Percentiles rank a stretch among this genome's conserved stretches.
Evolutionary conservation across 2,113 vertebrate species (phyloP).

Genomic region (Serinus canaria): DNA sequence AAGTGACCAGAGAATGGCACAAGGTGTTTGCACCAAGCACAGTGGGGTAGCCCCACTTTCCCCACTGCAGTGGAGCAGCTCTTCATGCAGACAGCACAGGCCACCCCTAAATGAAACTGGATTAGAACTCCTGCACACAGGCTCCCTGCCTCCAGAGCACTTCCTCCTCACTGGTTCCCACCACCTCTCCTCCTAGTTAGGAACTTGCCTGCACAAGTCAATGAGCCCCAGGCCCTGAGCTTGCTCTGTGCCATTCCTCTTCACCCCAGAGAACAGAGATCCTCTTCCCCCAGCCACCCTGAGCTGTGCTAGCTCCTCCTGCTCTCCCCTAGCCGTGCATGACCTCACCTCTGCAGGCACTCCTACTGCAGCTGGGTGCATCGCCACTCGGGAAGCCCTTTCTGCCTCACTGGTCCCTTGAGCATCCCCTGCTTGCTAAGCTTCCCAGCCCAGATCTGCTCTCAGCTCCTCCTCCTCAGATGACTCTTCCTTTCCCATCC

Average conservation of each 20-base stretch:
- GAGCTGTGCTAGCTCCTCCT: not conserved
- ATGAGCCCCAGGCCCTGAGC: not conserved
- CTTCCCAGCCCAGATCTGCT: slow-evolving; percentile 43
- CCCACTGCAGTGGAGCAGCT: not conserved
- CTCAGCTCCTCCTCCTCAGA: slow-evolving; percentile 48
- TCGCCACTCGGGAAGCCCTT: not conserved
- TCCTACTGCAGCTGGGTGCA: not conserved
- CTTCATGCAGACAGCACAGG: not conserved
- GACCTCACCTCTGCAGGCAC: slow-evolving; percentile 48
- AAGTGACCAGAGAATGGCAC: not conserved
- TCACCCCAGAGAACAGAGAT: not conserved
- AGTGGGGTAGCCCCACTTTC: not conserved
- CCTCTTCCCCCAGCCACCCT: not conserved
- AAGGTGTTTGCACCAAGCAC: not conserved
- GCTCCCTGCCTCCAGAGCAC: not conserved
- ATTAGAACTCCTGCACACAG: not conserved
- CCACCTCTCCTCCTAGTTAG: not conserved
- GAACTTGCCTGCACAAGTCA: not conserved
- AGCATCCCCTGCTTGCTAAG: slow-evolving; percentile 35
- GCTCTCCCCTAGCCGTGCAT: not conserved
- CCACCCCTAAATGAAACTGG: fast-evolving
- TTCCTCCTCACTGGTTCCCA: not conserved
- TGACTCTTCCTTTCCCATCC: slow-evolving; percentile 41
- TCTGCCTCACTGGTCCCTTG: slow-evolving; percentile 39
- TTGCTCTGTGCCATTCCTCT: not conserved